Conservation (phyloP, 2,113 vertebrate genomes). For the Dipodomys stephensi region DNA sequence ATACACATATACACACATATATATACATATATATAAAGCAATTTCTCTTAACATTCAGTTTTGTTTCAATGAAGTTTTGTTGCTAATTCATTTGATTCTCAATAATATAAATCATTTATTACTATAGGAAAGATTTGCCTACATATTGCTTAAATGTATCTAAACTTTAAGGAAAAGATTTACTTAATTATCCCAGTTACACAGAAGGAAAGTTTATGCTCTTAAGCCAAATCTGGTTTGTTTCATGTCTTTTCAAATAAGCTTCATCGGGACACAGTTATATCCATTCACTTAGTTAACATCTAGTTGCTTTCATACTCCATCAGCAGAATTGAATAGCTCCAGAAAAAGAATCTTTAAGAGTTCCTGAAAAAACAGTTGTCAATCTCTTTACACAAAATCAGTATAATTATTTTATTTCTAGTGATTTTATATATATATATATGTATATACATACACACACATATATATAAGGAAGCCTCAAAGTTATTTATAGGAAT, state of each 20-base stretch:
- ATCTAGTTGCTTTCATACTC: background rate
- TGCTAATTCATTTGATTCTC: constrained; percentile 22
- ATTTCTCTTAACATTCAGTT: background rate
- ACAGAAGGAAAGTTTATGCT: background rate
- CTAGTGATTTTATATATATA: background rate
- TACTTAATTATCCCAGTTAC: background rate
- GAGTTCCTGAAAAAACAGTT: constrained; percentile 20
- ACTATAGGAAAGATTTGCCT: background rate
- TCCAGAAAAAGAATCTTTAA: background rate
- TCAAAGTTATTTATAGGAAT: background rate
- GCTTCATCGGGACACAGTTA: background rate
- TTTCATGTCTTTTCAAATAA: constrained; percentile 6
- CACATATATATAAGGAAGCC: background rate
- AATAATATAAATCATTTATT: constrained; percentile 5
- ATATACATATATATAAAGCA: no score
- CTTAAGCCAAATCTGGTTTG: background rate
- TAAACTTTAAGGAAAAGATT: constrained; percentile 17
- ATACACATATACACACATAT: no score
- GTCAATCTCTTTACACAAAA: background rate
- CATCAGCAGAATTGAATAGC: background rate
- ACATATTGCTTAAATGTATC: background rate
- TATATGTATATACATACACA: no score
- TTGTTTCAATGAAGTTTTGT: background rate
- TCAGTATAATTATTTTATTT: constrained; percentile 16
- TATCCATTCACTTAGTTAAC: background rate